Base-by-base conservation (phyloP, 2,113 vertebrate species). In the Melanocharis versteri region DNA sequence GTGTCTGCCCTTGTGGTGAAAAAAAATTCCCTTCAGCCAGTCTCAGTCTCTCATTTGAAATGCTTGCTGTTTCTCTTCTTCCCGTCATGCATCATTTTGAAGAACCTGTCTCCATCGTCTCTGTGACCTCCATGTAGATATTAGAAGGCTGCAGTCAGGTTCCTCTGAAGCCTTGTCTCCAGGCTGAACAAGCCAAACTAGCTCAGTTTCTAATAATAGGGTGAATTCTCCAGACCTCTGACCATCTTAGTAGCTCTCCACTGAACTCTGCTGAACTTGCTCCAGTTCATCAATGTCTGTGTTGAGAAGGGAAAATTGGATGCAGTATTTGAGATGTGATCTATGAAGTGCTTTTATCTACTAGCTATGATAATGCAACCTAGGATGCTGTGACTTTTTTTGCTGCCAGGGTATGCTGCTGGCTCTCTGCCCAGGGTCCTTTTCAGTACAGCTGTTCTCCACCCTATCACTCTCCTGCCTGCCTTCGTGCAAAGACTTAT, bases 101-200 rank as follows among this genome's bases (percentile, higher is more conserved):
- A 51, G 40, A 66, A 60, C 26, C 12, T 51, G 26, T 15, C 16
- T 77, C 20, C 24, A 10, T 37, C 0, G 0, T 71, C 68, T 71
- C 37, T 92, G 30, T 94, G 70, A 78, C n/a, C 23, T 73, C 44
- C 13, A 1, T 7, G 27, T 27, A 47, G 11, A 11, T 45, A 45
- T 37, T n/a, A 31, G 42, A 57, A 48, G 26, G 9, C 47, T 82
- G 23, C 53, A 57, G 1, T 9, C n/a, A 26, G 7, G 14, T 61
- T 77, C 24, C 14, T 77, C 47, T 83, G 65, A 73, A 73, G n/a
- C 4, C 26, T 88, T 65, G 5, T 44, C 39, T 70, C 17, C 23
- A 39, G 50, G 28, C 37, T 83, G n/a, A 62, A 21, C 9, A 83
- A 83, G 20, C 8, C n/a, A 39, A 15, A 8, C 45, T 53, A 82